These are phyloP conservation scores for Paracentrotus lividus DNA, from an alignment of 53 echinoderm and acorn worm species.

Conservation along the genomic window DNA sequence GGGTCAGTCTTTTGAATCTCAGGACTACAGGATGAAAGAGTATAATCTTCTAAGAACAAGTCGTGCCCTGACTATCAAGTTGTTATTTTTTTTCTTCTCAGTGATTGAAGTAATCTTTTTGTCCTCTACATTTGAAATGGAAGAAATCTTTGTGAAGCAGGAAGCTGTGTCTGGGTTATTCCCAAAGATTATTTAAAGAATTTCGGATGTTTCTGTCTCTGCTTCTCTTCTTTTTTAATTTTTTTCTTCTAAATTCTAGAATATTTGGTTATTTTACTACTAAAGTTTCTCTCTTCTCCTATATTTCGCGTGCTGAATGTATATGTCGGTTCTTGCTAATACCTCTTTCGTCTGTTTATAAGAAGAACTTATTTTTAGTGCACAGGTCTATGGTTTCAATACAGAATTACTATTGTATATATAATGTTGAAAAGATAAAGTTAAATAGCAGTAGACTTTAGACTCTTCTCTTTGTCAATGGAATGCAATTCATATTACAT, in stretches of 20 bases:
- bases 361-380: too few relatives aligned
- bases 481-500: background rate
- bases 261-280: too few relatives aligned
- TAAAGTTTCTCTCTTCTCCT: too few relatives aligned
- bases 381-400: too few relatives aligned
- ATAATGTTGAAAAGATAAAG: background rate
- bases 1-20: background rate
- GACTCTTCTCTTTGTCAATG: conserved; percentile 15
- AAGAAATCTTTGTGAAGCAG: background rate
- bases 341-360: too few relatives aligned
- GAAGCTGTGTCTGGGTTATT: background rate
- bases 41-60: conserved; percentile 12
- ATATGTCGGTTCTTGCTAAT: too few relatives aligned
- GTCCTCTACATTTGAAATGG: background rate
- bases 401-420: background rate
- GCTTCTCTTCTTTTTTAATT: background rate
- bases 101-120: background rate
- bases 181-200: background rate
- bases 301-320: too few relatives aligned
- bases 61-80: background rate
- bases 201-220: background rate
- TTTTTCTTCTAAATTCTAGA: background rate
- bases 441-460: conserved; percentile 6
- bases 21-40: conserved; percentile 32
- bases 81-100: background rate